These are phyloP conservation scores for Thymelicus acteon DNA, from an alignment of 2,888 invertebrate species.

Conservation along the genomic window DNA sequence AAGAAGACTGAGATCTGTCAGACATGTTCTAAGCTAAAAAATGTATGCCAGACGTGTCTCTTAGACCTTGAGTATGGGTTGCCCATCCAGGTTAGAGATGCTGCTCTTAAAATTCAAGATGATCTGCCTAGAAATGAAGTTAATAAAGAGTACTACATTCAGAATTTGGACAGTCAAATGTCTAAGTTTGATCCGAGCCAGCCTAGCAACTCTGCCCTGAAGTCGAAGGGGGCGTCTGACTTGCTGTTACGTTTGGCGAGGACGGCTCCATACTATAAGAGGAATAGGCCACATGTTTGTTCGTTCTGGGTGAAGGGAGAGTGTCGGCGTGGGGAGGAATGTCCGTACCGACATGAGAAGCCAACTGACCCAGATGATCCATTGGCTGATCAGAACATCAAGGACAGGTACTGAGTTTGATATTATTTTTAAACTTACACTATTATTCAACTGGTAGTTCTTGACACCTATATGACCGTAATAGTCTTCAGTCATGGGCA, in stretches of 20 bases:
- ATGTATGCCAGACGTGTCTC: conserved; percentile 98
- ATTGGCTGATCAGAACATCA: conserved; percentile 97
- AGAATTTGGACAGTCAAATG: conserved; percentile 93
- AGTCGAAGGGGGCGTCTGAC: conserved; percentile 92
- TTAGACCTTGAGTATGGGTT: conserved; percentile 96
- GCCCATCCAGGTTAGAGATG: conserved; percentile 95
- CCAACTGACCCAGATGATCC: conserved; percentile 99
- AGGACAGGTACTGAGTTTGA: conserved; percentile 85
- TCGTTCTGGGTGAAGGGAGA: conserved; percentile 99
- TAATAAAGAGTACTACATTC: conserved; percentile 97
- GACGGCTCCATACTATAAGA: conserved; percentile 97
- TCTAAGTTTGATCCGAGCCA: conserved; percentile 78
- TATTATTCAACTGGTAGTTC: too few relatives aligned
- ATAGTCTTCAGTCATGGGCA: too few relatives aligned
- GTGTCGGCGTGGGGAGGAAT: conserved; percentile 97
- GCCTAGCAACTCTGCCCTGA: conserved; percentile 87
- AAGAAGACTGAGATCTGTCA: conserved; percentile 99
- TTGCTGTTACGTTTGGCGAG: conserved; percentile 94
- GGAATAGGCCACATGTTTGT: conserved; percentile 97
- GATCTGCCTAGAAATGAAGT: conserved; percentile 97
- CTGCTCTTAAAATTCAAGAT: conserved; percentile 95
- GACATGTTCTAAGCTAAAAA: conserved; percentile 97
- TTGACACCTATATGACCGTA: not conserved
- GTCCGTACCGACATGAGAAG: conserved; percentile 97
- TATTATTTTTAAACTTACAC: too few relatives aligned